phyloP scores from a whole-genome alignment of 2,888 invertebrate species.

The Allygus modestus region DNA sequence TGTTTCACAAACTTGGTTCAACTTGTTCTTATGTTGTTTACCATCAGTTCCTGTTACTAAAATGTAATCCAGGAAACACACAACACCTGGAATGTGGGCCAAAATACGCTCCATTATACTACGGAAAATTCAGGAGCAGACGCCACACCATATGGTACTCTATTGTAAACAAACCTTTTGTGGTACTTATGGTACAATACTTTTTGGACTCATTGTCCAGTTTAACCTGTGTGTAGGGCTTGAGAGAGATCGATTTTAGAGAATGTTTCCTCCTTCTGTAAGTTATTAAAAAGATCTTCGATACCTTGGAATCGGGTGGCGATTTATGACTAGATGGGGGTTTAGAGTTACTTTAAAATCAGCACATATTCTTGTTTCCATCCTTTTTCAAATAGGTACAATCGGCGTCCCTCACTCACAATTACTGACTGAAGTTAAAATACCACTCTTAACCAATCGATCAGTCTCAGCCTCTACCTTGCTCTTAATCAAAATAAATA shows the following conservation, averaged over 20 bases:
- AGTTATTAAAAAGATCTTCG: slow-evolving; percentile 68
- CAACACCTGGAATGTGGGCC: no score
- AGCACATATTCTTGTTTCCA: slow-evolving; percentile 72
- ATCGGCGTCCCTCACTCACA: slow-evolving; percentile 72
- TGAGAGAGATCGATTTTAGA: slow-evolving; percentile 73
- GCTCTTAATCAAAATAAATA: slow-evolving; percentile 68
- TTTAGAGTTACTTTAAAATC: slow-evolving; percentile 72
- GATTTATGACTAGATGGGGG: slow-evolving; percentile 68
- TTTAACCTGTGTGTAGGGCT: slow-evolving; percentile 72
- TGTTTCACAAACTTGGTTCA: no score
- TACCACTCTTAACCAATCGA: slow-evolving; percentile 66
- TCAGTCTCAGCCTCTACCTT: slow-evolving; percentile 69
- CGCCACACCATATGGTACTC: no score
- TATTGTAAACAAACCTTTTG: no score
- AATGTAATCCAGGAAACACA: no score
- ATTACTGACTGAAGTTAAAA: slow-evolving; percentile 68
- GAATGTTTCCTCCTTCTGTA: slow-evolving; percentile 71
- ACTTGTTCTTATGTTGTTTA: no score
- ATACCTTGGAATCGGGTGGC: slow-evolving; percentile 69
- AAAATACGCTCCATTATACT: no score
- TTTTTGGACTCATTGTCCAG: slow-evolving; percentile 59
- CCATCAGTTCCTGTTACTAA: no score
- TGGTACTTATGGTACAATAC: no score
- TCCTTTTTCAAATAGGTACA: slow-evolving; percentile 72
- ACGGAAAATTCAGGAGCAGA: no score